These are phyloP conservation scores for human DNA, from an alignment of 2,113 vertebrate genomes.

Conservation along the genomic window DNA sequence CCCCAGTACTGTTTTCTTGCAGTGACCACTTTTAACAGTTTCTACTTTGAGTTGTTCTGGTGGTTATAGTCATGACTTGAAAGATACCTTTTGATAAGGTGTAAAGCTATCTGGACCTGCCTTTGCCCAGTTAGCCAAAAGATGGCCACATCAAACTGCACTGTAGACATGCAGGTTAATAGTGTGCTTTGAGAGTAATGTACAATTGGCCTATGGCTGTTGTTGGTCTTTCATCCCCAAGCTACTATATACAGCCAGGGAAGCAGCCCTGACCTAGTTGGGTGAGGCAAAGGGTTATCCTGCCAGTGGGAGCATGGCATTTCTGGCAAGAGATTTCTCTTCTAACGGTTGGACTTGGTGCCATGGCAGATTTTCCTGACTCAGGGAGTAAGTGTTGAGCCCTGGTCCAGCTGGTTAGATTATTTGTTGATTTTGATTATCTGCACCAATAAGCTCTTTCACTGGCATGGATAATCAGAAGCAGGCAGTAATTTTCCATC, in stretches of 20 bases:
- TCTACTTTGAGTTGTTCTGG: neutral
- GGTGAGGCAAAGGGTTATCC: constrained; percentile 53
- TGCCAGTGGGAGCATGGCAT: constrained; percentile 71
- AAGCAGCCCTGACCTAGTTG: constrained; percentile 74
- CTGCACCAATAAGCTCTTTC: constrained; percentile 63
- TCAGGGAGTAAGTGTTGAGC: constrained; percentile 52
- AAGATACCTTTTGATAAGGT: constrained; percentile 1
- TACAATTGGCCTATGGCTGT: constrained; percentile 5
- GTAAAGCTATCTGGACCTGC: neutral
- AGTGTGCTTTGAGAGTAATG: neutral
- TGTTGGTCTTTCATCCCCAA: constrained; percentile 15
- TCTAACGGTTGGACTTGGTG: constrained; percentile 69
- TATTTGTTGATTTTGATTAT: constrained; percentile 75
- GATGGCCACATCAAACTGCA: neutral
- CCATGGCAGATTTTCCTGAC: constrained; percentile 72
- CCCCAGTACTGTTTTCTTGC: neutral
- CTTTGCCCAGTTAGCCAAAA: constrained; percentile 22
- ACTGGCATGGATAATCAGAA: constrained; percentile 47
- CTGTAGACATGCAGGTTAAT: neutral
- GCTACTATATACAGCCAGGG: constrained; percentile 10
- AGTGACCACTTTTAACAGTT: neutral
- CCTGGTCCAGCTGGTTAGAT: constrained; percentile 72
- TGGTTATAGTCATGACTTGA: neutral
- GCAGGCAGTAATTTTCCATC: constrained; percentile 27
- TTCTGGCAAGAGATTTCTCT: constrained; percentile 64